These are phyloP conservation scores for Eristalis intricaria DNA, from an alignment of 2,888 invertebrate genomes.

Conservation along the genomic window DNA sequence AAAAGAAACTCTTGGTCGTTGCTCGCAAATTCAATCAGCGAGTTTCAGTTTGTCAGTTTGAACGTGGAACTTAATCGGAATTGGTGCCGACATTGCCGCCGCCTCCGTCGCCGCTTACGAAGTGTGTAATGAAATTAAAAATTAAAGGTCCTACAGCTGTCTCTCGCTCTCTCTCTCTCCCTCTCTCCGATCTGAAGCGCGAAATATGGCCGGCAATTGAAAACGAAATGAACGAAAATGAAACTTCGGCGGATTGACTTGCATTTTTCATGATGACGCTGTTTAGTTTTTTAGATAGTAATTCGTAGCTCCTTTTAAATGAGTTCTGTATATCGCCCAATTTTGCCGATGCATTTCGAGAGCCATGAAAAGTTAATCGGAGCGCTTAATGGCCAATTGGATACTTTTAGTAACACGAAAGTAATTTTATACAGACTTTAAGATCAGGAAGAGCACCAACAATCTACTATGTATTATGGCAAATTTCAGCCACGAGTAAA, in stretches of 20 bases:
- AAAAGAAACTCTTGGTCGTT: neutral
- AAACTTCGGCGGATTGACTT: neutral
- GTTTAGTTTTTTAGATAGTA: neutral
- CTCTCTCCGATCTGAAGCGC: neutral
- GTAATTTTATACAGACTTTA: no score
- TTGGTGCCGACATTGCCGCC: neutral
- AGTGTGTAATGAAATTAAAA: conserved; percentile 43
- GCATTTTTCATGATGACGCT: neutral
- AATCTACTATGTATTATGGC: no score
- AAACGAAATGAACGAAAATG: neutral
- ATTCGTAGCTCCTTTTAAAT: no score
- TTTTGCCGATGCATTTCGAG: no score
- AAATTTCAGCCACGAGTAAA: no score
- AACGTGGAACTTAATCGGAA: conserved; percentile 20
- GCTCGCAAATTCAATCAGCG: conserved; percentile 35
- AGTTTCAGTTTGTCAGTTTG: conserved; percentile 12
- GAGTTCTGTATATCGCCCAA: no score
- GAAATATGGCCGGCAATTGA: neutral
- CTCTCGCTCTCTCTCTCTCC: neutral
- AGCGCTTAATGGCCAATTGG: no score
- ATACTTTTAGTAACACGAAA: no score
- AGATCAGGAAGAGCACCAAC: no score
- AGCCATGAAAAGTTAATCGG: no score
- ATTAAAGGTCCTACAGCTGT: conserved; percentile 9
- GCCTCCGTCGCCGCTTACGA: neutral